Percentiles rank a stretch among this genome's conserved stretches.
Conservation (phyloP, 2,113 vertebrate genomes). For the Manacus vitellinus region DNA sequence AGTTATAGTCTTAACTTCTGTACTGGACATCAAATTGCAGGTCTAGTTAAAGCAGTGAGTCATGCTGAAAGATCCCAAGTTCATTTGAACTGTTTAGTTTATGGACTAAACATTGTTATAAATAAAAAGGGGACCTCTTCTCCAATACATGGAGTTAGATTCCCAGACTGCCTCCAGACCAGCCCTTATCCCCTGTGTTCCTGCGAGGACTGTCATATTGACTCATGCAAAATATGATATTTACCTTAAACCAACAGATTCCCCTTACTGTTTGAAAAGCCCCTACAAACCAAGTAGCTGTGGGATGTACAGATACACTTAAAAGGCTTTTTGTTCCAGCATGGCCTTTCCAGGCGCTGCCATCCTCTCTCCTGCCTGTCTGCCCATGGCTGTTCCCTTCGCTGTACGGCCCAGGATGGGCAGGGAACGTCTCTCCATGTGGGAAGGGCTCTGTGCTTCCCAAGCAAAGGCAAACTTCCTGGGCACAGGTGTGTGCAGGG, state of each 20-base stretch:
- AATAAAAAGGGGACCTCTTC: background rate
- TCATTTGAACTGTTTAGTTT: background rate
- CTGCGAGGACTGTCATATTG: background rate
- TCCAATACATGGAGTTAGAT: background rate
- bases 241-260: background rate
- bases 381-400: fast-evolving
- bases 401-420: background rate
- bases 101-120: background rate
- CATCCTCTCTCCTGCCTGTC: background rate
- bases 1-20: background rate
- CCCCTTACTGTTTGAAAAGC: background rate
- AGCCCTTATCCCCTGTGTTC: background rate
- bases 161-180: background rate
- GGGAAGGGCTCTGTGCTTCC: background rate
- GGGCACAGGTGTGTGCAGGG: background rate
- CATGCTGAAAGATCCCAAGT: background rate
- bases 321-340: background rate
- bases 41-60: background rate
- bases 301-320: background rate
- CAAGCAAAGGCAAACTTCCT: background rate
- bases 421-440: background rate
- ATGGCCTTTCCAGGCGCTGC: background rate
- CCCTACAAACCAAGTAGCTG: background rate
- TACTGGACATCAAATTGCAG: background rate
- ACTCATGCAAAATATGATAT: background rate